Evolutionary conservation across 2,888 invertebrate species (phyloP), one percentile per base, ranked within the genome.

Genomic region (Dasysyrphus tricinctus): DNA sequence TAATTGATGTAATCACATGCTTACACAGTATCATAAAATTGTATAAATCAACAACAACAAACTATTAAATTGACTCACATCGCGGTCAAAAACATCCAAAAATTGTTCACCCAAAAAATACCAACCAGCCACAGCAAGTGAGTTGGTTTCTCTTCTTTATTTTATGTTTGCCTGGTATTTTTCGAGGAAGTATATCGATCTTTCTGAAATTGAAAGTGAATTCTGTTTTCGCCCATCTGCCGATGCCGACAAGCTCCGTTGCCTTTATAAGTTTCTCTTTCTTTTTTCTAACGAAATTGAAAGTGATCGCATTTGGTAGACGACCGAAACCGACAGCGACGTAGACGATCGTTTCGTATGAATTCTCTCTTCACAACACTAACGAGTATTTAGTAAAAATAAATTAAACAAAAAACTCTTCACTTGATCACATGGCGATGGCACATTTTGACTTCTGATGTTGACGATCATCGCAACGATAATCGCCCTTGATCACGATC

Each of bases 131-230:
- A 57, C 24, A 3, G 2, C 19, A 14, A 42, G 7, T 29, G 29
- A 44, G 4, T 63, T 32, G 12, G 9, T 32, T 12, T 9, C n/a
- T 29, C 37, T 85, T 12, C 57, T 49, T 12, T 29, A 8, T 11
- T 16, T 29, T 54, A 72, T 85, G 77, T 5, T 39, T 8, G 77
- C 81, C 77, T 85, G 85, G 65, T 85, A 24, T 29, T 69, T 61
- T 77, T 63, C 77, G 85, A 81, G 85, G 67, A 69, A 85, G 85
- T 81, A 81, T 85, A 85, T 85, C 81, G 85, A 85, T 85, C 70
- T 85, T 85, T 73, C 49, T 73, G 59, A 85, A 85, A 85, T 34
- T 69, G 85, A 85, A 81, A 85, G 85, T 85, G 73, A 77, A 54
- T 63, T 61, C 44, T 7, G 16, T 24, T 49, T 19, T 37, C 29